phyloP scores from a whole-genome alignment of 2,797 vertebrate species.

The Dipus sagitta region DNA sequence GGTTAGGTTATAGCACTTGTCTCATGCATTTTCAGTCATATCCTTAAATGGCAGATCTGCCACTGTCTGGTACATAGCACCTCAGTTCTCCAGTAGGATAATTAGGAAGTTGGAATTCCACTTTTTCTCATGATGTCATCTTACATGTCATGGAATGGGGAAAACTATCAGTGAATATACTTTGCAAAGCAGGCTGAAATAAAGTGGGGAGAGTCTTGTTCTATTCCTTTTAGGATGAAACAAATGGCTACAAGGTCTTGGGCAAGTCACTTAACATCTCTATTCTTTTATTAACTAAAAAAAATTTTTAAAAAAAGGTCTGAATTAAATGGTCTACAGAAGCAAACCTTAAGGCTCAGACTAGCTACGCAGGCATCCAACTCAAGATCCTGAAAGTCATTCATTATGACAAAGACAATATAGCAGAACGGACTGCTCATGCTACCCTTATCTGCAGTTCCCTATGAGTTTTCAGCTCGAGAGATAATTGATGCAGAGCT shows the following conservation, averaged over 20 bases:
- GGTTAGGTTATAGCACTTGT: conserved; percentile 69
- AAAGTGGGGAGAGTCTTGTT: conserved; percentile 41
- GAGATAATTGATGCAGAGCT: background rate
- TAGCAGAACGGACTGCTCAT: background rate
- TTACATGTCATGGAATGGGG: conserved; percentile 22
- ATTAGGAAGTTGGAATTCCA: conserved; percentile 55
- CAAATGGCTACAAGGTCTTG: background rate
- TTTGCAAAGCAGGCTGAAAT: conserved; percentile 39
- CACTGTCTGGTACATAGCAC: conserved; percentile 50
- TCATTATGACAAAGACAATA: background rate
- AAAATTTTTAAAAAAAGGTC: background rate
- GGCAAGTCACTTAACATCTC: background rate
- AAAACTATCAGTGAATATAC: background rate
- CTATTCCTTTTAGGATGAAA: conserved; percentile 9
- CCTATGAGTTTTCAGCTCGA: background rate
- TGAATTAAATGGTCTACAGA: background rate
- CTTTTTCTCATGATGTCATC: conserved; percentile 70
- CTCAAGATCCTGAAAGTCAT: background rate
- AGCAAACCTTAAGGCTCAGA: background rate
- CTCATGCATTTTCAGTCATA: conserved; percentile 73
- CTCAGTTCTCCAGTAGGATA: conserved; percentile 47
- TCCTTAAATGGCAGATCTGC: conserved; percentile 69
- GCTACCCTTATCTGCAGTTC: background rate
- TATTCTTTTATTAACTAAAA: conserved; percentile 18
- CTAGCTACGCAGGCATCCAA: background rate